A percentile compares a stretch with the other conserved stretches of the same genome.
phyloP scores from a whole-genome alignment of 2,797 vertebrate species.

The Hemibagrus guttatus region DNA sequence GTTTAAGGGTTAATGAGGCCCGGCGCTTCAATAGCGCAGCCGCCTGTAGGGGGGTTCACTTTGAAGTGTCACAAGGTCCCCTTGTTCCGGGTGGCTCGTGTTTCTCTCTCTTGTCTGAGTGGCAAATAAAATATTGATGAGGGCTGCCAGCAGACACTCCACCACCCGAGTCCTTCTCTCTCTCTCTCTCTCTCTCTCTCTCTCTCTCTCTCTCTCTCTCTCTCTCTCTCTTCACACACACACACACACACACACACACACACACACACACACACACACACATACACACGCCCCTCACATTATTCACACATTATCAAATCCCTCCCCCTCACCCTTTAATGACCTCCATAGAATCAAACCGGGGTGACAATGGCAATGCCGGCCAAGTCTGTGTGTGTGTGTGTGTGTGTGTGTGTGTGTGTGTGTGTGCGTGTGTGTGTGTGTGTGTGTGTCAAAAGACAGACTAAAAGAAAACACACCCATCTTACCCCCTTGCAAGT shows the following conservation, averaged over 20 bases:
- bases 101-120: constrained; percentile 99
- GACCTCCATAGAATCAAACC: constrained; percentile 81
- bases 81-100: constrained; percentile 99
- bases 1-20: constrained; percentile 99
- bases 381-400: constrained; percentile 25
- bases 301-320: constrained; percentile 91
- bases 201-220: constrained; percentile 4
- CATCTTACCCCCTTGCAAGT: constrained; percentile 24
- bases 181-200: constrained; percentile 13
- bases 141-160: constrained; percentile 85
- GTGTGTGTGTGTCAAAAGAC: constrained; percentile 29
- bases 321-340: constrained; percentile 91
- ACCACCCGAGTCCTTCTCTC: constrained; percentile 26
- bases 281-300: constrained; percentile 75
- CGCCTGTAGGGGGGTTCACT: constrained; percentile 97
- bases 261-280: constrained; percentile 26
- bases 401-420: constrained; percentile 29
- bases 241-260: not conserved
- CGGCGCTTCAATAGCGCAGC: constrained; percentile 95
- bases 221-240: no score
- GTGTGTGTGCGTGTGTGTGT: constrained; percentile 14
- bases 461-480: constrained; percentile 33
- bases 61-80: constrained; percentile 99
- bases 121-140: constrained; percentile 99
- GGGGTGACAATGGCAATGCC: constrained; percentile 75